Percentiles rank a stretch among this genome's conserved stretches.
Conservation (phyloP, 2,113 vertebrate genomes). For the Mugil cephalus region DNA sequence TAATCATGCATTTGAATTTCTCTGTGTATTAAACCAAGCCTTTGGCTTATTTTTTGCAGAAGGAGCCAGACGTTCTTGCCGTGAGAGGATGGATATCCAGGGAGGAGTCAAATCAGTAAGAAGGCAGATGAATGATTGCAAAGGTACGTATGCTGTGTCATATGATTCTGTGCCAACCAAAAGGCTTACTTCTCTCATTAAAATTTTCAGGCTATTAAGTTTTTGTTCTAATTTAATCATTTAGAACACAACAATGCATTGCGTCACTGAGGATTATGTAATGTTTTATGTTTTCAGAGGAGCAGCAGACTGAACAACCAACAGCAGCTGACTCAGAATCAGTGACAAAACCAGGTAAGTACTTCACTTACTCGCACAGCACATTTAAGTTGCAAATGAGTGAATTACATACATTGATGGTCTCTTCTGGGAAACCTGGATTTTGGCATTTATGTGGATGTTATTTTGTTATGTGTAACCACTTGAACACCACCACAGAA, state of each 20-base stretch:
- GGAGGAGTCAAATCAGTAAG: not conserved
- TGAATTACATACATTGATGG: no score
- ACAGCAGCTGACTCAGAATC: conserved; percentile 2
- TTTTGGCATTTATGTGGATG: no score
- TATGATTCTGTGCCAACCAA: no score
- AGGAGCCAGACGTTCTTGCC: not conserved
- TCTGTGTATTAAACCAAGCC: not conserved
- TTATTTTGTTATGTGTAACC: no score
- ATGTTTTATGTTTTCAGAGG: conserved; percentile 24
- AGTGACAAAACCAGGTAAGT: conserved; percentile 19
- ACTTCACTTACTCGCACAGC: no score
- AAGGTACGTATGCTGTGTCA: conserved; percentile 21
- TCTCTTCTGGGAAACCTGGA: no score
- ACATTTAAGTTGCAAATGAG: no score
- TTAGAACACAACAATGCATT: no score
- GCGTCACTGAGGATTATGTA: no score
- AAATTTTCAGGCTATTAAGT: no score
- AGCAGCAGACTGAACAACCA: not conserved
- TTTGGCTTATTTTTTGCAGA: not conserved
- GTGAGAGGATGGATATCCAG: conserved; percentile 20
- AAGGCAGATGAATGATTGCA: not conserved
- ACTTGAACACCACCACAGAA: no score
- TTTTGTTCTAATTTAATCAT: no score
- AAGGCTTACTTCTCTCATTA: not conserved
- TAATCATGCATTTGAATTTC: not conserved